Evolutionary conservation across 1,140 invertebrate genomes (phyloP), one percentile per base, ranked within the genome.

Genomic region (Aleiodes sp.): DNA sequence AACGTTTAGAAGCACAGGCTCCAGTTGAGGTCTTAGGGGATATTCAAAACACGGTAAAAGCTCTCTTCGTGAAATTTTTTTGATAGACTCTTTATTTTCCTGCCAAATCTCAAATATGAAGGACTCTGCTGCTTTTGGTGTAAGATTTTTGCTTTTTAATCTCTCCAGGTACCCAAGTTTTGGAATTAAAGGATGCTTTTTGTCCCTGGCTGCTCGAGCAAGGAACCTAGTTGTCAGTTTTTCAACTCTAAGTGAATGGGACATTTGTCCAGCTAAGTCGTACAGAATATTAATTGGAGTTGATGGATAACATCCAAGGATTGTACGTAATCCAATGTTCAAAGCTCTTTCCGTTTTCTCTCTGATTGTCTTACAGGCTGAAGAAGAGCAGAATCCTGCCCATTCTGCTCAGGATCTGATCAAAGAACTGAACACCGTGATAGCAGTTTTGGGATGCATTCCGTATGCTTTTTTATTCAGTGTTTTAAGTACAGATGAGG

Each of bases 341-440:
- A 73, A 68, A 2, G 62, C 43, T 1, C 10, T 46, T 16, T 73
- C 70, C 1, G 71, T 26, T 28, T 60, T 46, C 33, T 43, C 31
- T 35, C 60, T 9, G 2, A 14, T 65, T 56, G 60, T 16, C 10
- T 43, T 28, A 41, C 60, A 57, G 16, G 68, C 43, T 16, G 68
- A 56, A 4, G 46, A 9, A 16, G 56, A 64, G 10, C 41, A 63
- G 4, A 70, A n/a, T 16, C 19, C 19, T 33, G 61, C 74, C 71
- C 70, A 75, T 9, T 75, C 74, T 28, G 68, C 31, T 0, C 33
- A 56, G 2, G 74, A 41, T 67, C 69, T 66, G 6, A 70, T 71
- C 1, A 71, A 24, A 35, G 65, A 69, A 56, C 70, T 75, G 33
- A 71, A 75, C 4, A 73, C 35, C 4, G 62, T 68, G 9, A 75